phyloP scores from a whole-genome alignment of 2,888 invertebrate genomes.

The Idaea straminata region DNA sequence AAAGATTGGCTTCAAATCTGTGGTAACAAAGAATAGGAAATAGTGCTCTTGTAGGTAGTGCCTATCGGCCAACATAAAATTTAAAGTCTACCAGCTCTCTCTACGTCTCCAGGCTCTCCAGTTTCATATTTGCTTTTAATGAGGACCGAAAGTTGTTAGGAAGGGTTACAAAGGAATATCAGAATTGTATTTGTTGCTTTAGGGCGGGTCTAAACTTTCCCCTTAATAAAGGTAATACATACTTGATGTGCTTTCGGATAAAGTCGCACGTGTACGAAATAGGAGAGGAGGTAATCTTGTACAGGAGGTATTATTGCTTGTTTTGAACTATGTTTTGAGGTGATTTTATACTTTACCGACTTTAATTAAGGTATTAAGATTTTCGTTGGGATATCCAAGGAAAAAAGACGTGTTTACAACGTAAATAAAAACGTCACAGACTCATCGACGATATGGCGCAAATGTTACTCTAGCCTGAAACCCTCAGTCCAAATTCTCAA shows the following conservation, averaged over 20 bases:
- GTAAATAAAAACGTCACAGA: too few relatives aligned
- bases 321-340: background rate
- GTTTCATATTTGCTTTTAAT: constrained; percentile 1
- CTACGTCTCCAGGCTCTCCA: background rate
- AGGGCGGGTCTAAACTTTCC: constrained; percentile 28
- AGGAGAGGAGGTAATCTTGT: background rate
- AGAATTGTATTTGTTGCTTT: constrained; percentile 8
- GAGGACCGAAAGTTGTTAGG: background rate
- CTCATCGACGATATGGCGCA: too few relatives aligned
- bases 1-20: too few relatives aligned
- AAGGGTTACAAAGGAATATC: constrained; percentile 1
- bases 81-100: background rate
- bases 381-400: too few relatives aligned
- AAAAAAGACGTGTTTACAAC: too few relatives aligned
- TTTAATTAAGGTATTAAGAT: too few relatives aligned
- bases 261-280: background rate
- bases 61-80: background rate
- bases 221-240: constrained; percentile 11
- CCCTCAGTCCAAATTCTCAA: background rate
- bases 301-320: background rate
- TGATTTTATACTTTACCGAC: background rate
- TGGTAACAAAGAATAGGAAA: background rate
- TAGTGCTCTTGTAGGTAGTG: background rate
- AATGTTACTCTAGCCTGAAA: too few relatives aligned
- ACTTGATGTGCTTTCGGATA: constrained; percentile 8